These are phyloP conservation scores for Zhuqinia jingwanae DNA, from an alignment of 2,888 invertebrate genomes.

Conservation along the genomic window DNA sequence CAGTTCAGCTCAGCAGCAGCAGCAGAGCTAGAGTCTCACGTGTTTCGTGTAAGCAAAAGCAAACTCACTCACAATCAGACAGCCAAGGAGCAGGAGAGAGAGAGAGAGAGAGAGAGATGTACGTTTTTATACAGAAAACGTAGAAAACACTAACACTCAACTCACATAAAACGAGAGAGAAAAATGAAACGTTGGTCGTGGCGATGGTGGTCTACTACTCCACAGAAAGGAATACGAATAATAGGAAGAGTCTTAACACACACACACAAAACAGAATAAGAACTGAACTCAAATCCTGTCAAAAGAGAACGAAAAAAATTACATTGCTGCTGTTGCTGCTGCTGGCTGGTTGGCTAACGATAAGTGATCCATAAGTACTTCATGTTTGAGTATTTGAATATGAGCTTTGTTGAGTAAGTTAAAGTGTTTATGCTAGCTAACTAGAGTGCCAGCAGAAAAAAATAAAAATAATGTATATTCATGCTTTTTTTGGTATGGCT, in stretches of 20 bases:
- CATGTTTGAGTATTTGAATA: constrained; percentile 48
- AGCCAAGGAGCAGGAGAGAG: neutral
- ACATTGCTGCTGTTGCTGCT: neutral
- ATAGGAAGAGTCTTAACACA: constrained; percentile 25
- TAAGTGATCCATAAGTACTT: constrained; percentile 52
- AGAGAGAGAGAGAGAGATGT: constrained; percentile 2
- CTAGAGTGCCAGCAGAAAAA: neutral
- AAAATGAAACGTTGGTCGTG: constrained; percentile 28
- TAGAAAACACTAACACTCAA: neutral
- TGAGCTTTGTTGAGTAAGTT: constrained; percentile 46
- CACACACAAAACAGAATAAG: constrained; percentile 29
- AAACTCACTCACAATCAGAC: too few relatives aligned
- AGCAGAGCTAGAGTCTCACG: constrained; percentile 31
- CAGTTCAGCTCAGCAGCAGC: neutral
- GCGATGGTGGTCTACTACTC: neutral
- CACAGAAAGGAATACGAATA: constrained; percentile 12
- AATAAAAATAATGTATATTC: neutral
- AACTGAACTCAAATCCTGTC: constrained; percentile 58
- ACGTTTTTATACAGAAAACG: neutral
- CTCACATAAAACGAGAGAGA: constrained; percentile 2
- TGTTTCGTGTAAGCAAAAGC: constrained; percentile 17
- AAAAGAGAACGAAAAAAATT: constrained; percentile 1
- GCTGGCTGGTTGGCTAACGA: constrained; percentile 47
- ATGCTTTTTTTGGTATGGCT: too few relatives aligned
- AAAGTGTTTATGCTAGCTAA: constrained; percentile 22